Percentiles rank a stretch among this genome's conserved stretches.
Evolutionary conservation across 2,888 invertebrate species (phyloP).

Genomic region (Ophonus ardosiacus): DNA sequence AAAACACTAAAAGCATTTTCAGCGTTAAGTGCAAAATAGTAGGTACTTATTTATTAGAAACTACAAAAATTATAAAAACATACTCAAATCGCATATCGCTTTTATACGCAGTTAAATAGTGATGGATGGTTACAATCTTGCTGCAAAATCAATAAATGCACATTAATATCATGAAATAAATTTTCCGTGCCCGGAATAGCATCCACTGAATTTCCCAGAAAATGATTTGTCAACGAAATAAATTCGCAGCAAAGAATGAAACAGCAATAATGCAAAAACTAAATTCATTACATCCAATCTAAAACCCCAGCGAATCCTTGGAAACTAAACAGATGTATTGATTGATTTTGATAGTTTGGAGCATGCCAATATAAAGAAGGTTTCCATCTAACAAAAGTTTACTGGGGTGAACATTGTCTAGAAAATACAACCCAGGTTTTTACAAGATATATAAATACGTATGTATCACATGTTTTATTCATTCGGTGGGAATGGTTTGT

Average conservation of each 20-base stretch:
- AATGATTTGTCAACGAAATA: slow-evolving; percentile 29
- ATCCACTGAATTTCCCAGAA: slow-evolving; percentile 17
- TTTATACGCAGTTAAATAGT: neutral
- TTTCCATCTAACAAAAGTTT: neutral
- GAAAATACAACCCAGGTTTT: neutral
- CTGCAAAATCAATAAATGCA: slow-evolving; percentile 18
- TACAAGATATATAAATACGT: neutral
- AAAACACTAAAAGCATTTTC: neutral
- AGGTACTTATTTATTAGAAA: too few relatives aligned
- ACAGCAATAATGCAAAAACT: neutral
- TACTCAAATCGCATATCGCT: neutral
- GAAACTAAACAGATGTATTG: neutral
- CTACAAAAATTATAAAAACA: neutral
- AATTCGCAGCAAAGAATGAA: neutral
- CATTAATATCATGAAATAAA: slow-evolving; percentile 23
- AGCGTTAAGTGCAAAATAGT: neutral
- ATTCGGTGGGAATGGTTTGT: too few relatives aligned
- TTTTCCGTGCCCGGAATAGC: neutral
- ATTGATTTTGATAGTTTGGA: neutral
- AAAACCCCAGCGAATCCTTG: neutral
- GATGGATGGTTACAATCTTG: slow-evolving; percentile 10
- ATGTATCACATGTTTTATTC: too few relatives aligned
- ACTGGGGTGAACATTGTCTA: neutral
- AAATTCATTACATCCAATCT: neutral
- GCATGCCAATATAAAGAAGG: neutral